Conservation (phyloP, 2,113 vertebrate genomes). For the Aythya baeri region DNA sequence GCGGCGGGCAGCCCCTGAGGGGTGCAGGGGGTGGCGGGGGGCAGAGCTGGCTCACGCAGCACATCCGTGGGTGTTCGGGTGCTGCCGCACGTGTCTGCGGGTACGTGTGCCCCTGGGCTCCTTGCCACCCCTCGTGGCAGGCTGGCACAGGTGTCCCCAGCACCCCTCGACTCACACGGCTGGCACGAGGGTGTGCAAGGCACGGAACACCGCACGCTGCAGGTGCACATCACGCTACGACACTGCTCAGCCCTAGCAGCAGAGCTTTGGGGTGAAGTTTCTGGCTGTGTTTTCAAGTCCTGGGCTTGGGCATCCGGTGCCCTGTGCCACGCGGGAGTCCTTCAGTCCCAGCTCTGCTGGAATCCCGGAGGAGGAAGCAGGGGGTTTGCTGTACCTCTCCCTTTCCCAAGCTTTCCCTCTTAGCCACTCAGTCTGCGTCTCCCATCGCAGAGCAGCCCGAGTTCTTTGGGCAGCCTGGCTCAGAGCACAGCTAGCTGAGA, state of each 20-base stretch:
- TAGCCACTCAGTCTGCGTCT: background rate
- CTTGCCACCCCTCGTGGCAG: background rate
- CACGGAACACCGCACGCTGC: fast-evolving
- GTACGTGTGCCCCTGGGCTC: too few relatives aligned
- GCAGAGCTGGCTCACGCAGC: background rate
- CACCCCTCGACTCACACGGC: background rate
- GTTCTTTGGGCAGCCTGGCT: background rate
- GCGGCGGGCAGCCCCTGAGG: background rate
- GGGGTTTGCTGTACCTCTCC: background rate
- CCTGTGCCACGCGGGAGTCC: background rate
- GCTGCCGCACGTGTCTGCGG: background rate
- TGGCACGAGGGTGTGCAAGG: background rate
- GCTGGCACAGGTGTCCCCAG: fast-evolving
- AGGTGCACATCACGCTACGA: background rate
- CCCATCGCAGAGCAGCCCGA: fast-evolving
- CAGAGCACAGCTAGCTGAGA: background rate
- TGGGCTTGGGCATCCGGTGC: background rate
- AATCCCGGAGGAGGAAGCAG: background rate
- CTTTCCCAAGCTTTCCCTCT: background rate
- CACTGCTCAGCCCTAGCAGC: background rate
- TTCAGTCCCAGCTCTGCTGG: background rate
- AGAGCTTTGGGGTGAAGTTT: background rate
- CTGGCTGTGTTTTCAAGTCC: background rate
- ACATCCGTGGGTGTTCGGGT: too few relatives aligned
- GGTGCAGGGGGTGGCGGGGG: background rate